phyloP scores from a whole-genome alignment of 1,140 invertebrate genomes.

The Drosophila pruinosa region DNA sequence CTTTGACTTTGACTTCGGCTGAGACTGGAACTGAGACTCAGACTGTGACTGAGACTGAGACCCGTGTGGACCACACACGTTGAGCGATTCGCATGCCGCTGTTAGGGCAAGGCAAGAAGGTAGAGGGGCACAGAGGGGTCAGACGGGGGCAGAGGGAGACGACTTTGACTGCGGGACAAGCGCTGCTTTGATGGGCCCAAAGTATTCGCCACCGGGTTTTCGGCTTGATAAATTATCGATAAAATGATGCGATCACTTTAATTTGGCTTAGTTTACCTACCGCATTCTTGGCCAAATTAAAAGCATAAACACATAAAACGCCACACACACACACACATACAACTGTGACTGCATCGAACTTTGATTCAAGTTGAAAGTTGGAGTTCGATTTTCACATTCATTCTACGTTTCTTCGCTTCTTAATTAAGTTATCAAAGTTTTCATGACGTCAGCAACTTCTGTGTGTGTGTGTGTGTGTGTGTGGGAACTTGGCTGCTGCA shows the following conservation, averaged over 20 bases:
- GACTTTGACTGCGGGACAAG: not conserved
- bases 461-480: not conserved
- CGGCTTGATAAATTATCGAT: conserved; percentile 79
- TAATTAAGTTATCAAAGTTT: conserved; percentile 81
- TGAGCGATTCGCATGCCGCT: conserved; percentile 57
- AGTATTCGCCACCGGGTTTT: conserved; percentile 79
- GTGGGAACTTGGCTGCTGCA: conserved; percentile 27
- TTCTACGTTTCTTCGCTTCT: conserved; percentile 32
- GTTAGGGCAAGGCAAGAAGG: not conserved
- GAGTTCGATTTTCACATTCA: not conserved
- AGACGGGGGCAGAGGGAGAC: too few relatives aligned
- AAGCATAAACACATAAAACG: conserved; percentile 17
- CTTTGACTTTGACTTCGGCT: too few relatives aligned
- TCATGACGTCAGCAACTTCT: conserved; percentile 68
- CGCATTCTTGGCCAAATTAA: conserved; percentile 72
- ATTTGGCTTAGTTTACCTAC: conserved; percentile 80
- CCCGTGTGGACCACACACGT: conserved; percentile 74
- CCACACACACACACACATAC: conserved; percentile 12
- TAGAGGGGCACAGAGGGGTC: not conserved
- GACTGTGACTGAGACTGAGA: not conserved
- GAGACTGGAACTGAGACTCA: conserved; percentile 1
- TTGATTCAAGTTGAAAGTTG: not conserved
- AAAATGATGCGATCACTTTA: conserved; percentile 82
- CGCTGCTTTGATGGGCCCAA: conserved; percentile 51
- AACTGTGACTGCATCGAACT: conserved; percentile 17